Base-by-base conservation (phyloP, 2,797 vertebrate species). In the Tinamus major region DNA sequence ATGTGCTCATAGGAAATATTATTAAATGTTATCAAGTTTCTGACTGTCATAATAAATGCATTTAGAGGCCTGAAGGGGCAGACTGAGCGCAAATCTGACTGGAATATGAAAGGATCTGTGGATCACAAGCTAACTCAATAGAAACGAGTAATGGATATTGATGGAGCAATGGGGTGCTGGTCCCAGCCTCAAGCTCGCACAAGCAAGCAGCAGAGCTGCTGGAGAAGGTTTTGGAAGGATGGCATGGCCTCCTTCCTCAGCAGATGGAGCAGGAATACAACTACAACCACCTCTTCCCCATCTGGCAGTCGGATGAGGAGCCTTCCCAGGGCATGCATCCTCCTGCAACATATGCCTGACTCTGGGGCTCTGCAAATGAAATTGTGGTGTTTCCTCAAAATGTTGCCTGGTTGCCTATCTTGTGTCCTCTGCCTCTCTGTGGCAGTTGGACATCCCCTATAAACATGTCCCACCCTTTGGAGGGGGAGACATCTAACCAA, bases 11-110 rank as follows among this genome's bases (percentile, higher is more conserved):
- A 87, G 87, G 82, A 92, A 91, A 62, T 87, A 42, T 74, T 81
- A 90, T 85, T 95, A 81, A 96, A 84, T 63, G 41, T 39, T 89
- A 41, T 88, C 46, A 76, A 79, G 77, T 48, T 94, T 89, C 91
- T 89, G 85, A 72, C 70, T 79, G 79, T 59, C 2, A 2, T 33
- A 75, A 85, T 72, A 79, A 95, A 85, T 37, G 56, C 9, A 53
- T 68, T 58, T 0, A 1, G 61, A 82, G n/a, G 53, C n/a, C 59
- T 89, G 87, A 91, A 85, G 33, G 83, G 76, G 41, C 63, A 3
- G 6, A 20, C 13, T 67, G 72, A 77, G 56, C 42, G 56, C 71
- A 62, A 9, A 83, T 76, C 56, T 87, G 75, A 55, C 61, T 42
- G 62, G 44, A 92, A 89, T 83, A 77, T 39, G 65, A 69, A 78